Evolutionary conservation across 1,140 invertebrate genomes (phyloP).

Genomic region (Drosophila orosa): DNA sequence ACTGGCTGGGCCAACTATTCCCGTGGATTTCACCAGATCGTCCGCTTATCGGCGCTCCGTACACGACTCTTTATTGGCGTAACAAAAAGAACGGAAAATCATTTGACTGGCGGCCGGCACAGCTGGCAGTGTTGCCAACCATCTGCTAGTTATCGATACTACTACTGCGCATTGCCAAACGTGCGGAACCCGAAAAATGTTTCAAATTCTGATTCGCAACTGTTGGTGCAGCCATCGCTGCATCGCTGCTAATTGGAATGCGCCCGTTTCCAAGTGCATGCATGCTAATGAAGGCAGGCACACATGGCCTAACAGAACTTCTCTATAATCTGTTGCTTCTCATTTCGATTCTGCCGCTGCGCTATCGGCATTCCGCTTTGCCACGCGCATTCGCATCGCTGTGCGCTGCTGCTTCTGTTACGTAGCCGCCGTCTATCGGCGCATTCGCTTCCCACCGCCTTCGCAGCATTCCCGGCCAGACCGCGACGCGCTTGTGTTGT

Average conservation of each 20-base stretch:
- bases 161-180: slow-evolving; percentile 24
- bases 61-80: slow-evolving; percentile 33
- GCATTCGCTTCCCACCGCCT: slow-evolving; percentile 39
- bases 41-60: slow-evolving; percentile 44
- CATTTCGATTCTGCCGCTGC: slow-evolving; percentile 2
- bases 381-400: slow-evolving; percentile 52
- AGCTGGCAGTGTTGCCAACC: slow-evolving; percentile 65
- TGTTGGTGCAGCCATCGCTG: not conserved
- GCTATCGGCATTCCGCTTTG: slow-evolving; percentile 26
- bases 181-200: slow-evolving; percentile 16
- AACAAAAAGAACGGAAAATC: slow-evolving; percentile 13
- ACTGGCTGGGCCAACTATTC: slow-evolving; percentile 5
- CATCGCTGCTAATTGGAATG: slow-evolving; percentile 9
- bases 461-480: slow-evolving; percentile 59
- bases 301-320: not conserved
- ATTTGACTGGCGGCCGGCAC: slow-evolving; percentile 30
- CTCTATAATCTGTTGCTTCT: not conserved
- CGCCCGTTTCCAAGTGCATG: not conserved
- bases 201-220: slow-evolving; percentile 12
- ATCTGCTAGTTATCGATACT: slow-evolving; percentile 39
- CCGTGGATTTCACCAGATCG: slow-evolving; percentile 43
- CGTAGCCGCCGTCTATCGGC: slow-evolving; percentile 58
- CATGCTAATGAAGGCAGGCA: slow-evolving; percentile 11
- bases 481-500: slow-evolving; percentile 48
- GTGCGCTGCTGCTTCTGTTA: slow-evolving; percentile 58